A percentile compares a stretch with the other conserved stretches of the same genome.
Conservation (phyloP, 1,140 invertebrate species). For the Drosophila pseudoananassae region DNA sequence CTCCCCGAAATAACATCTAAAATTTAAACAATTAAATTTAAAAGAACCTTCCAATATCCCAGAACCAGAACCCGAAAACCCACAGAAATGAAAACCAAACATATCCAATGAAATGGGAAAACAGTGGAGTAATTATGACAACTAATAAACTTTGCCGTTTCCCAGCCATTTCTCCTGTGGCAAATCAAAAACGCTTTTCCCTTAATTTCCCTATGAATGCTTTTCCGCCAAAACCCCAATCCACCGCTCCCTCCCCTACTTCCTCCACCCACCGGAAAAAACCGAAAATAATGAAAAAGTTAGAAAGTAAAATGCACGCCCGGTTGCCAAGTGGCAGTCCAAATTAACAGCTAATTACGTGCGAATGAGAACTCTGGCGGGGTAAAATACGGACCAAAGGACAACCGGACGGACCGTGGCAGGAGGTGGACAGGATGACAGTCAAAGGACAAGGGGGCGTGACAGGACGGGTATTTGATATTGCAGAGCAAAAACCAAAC, state of each 20-base stretch:
- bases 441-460: conserved; percentile 8
- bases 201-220: conserved; percentile 23
- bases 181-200: conserved; percentile 22
- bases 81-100: conserved; percentile 9
- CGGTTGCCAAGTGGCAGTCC: conserved; percentile 53
- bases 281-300: conserved; percentile 32
- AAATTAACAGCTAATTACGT: conserved; percentile 78
- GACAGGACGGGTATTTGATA: background rate
- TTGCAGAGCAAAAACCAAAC: conserved; percentile 28
- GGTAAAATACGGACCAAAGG: conserved; percentile 12
- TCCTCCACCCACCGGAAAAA: background rate
- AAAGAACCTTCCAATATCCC: background rate
- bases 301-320: conserved; percentile 60
- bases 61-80: background rate
- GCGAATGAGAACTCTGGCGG: conserved; percentile 55
- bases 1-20: background rate
- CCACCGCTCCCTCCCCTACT: background rate
- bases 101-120: background rate
- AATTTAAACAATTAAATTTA: background rate
- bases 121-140: conserved; percentile 1
- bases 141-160: conserved; percentile 12
- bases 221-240: background rate
- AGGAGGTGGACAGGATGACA: background rate
- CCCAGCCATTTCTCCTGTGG: conserved; percentile 12
- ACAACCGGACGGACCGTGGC: too few species aligned